phyloP scores from a whole-genome alignment of 2,888 invertebrate species.

The Meiosimyza platycephala region DNA sequence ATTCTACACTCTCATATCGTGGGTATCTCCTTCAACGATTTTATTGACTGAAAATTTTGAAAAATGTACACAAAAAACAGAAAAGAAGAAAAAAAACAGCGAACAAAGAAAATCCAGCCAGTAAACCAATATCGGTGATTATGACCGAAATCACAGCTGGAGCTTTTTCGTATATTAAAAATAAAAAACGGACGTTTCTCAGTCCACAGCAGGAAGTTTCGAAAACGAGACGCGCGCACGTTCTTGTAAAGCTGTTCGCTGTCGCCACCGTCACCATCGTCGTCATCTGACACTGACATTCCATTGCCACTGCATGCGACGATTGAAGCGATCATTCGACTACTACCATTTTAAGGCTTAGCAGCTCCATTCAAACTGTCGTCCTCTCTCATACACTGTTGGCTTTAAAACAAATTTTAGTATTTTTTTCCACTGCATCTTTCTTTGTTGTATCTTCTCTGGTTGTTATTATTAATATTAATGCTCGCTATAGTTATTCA shows the following conservation, averaged over 20 bases:
- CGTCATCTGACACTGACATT: constrained; percentile 27
- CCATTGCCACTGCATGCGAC: constrained; percentile 20
- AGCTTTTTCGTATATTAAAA: constrained; percentile 37
- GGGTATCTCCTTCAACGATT: constrained; percentile 26
- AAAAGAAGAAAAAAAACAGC: constrained; percentile 11
- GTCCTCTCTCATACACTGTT: constrained; percentile 43
- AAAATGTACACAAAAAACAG: constrained; percentile 1
- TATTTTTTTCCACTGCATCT: constrained; percentile 43
- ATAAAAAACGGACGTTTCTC: constrained; percentile 37
- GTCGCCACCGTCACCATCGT: constrained; percentile 30
- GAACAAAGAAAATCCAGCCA: constrained; percentile 24
- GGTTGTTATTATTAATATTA: constrained; percentile 58
- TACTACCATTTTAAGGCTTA: constrained; percentile 15
- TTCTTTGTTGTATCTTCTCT: constrained; percentile 44
- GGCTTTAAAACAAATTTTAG: not conserved
- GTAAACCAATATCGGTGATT: constrained; percentile 42
- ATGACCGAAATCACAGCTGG: constrained; percentile 50
- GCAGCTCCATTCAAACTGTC: constrained; percentile 19
- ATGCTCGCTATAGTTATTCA: constrained; percentile 63
- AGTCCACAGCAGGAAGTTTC: constrained; percentile 41
- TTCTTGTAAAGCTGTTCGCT: constrained; percentile 16
- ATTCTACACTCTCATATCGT: not conserved
- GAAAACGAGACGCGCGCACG: constrained; percentile 27
- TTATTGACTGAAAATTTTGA: constrained; percentile 32
- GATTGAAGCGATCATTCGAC: constrained; percentile 40